A percentile compares a stretch with the other conserved stretches of the same genome.
These are phyloP conservation scores for Microcebus lehilahytsara DNA, from an alignment of 2,113 vertebrate genomes.

Conservation along the genomic window DNA sequence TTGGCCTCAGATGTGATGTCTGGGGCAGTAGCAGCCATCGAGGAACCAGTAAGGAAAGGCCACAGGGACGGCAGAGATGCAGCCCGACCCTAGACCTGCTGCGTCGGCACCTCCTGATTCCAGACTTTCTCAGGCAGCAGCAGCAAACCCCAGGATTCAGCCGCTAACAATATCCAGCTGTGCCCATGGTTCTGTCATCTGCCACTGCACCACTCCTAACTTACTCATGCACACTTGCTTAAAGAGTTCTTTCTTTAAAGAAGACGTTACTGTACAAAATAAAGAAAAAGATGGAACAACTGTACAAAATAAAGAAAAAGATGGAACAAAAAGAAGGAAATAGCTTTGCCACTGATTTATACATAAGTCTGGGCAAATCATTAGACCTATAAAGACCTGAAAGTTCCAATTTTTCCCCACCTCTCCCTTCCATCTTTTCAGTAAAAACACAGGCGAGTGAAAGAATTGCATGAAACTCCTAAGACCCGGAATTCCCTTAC, in stretches of 20 bases:
- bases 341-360: neutral
- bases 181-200: neutral
- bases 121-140: neutral
- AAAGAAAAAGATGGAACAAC: no score
- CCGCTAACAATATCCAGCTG: neutral
- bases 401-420: neutral
- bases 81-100: neutral
- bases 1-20: neutral
- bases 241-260: neutral
- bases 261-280: neutral
- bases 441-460: neutral
- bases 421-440: neutral
- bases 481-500: neutral
- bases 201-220: neutral
- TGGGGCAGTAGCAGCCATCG: neutral
- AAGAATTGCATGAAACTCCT: neutral
- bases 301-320: no score
- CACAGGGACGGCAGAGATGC: neutral
- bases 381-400: neutral
- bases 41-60: neutral
- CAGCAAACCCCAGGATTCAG: neutral
- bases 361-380: neutral
- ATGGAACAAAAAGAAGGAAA: neutral
- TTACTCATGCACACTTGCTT: neutral
- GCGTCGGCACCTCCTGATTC: neutral